Evolutionary conservation across 2,888 invertebrate species (phyloP).

Genomic region (Zygothrica quintamaculata): DNA sequence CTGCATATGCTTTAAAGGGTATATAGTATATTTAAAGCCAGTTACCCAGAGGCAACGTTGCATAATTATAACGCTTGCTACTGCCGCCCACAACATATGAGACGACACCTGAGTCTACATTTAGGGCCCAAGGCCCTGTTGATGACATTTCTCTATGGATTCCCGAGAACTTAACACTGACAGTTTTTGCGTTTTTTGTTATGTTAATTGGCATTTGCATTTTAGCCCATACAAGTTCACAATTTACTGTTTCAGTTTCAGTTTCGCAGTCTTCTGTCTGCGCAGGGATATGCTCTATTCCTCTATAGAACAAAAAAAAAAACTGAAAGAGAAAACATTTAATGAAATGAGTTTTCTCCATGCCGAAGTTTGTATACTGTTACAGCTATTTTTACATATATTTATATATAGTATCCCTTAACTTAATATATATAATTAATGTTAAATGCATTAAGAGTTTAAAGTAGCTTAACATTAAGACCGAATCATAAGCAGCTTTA

Average conservation of each 20-base stretch:
- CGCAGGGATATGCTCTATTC: slow-evolving; percentile 4
- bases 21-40: slow-evolving; percentile 5
- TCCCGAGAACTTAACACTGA: slow-evolving; percentile 27
- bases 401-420: too few species aligned
- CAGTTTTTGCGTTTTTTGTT: slow-evolving; percentile 62
- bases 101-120: slow-evolving; percentile 77
- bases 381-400: too few species aligned
- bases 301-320: slow-evolving; percentile 1
- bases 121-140: slow-evolving; percentile 51
- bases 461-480: too few species aligned
- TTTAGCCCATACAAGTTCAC: slow-evolving; percentile 8
- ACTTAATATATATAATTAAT: too few species aligned
- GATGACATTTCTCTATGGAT: slow-evolving; percentile 30
- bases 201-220: slow-evolving; percentile 77
- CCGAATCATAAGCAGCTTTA: too few species aligned
- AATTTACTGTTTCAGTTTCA: slow-evolving; percentile 7
- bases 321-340: too few species aligned
- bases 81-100: slow-evolving; percentile 60
- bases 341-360: neutral
- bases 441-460: too few species aligned
- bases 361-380: neutral
- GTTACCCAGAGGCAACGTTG: slow-evolving; percentile 29
- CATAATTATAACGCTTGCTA: slow-evolving; percentile 50
- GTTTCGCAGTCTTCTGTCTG: slow-evolving; percentile 5
- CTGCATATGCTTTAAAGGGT: neutral